Conservation (phyloP, 2,797 vertebrate genomes). For the Thunnus albacares region DNA sequence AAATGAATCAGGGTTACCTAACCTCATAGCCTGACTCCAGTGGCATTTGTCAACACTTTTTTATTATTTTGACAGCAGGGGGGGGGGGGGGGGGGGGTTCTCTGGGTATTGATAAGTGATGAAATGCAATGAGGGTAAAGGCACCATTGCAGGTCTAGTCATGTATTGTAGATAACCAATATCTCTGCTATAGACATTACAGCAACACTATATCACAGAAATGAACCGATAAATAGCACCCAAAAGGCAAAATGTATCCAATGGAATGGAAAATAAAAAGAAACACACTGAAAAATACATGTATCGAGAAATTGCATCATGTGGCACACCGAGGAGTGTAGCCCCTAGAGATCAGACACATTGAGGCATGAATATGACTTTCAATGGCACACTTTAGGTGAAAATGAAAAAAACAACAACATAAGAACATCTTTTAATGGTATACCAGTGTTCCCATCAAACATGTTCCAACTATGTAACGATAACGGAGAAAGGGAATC, state of each 20-base stretch:
- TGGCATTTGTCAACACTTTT: conserved; percentile 66
- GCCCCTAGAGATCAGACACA: conserved; percentile 16
- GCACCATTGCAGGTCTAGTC: conserved; percentile 49
- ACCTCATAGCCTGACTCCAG: conserved; percentile 63
- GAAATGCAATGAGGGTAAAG: conserved; percentile 62
- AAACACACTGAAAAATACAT: conserved; percentile 6
- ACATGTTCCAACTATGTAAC: conserved; percentile 44
- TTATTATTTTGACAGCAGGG: conserved; percentile 73
- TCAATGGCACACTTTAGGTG: conserved; percentile 18
- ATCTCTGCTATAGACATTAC: conserved; percentile 33
- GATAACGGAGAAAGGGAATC: conserved; percentile 40
- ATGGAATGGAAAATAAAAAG: conserved; percentile 38
- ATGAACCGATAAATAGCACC: conserved; percentile 49
- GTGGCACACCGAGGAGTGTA: conserved; percentile 13
- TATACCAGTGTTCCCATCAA: conserved; percentile 19
- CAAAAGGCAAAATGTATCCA: conserved; percentile 52
- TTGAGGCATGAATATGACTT: background rate
- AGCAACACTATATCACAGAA: conserved; percentile 41
- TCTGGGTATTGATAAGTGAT: conserved; percentile 69
- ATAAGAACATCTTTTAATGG: conserved; percentile 23
- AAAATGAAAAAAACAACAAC: conserved; percentile 25
- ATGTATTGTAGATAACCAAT: conserved; percentile 53
- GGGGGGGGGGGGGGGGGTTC: conserved; percentile 14
- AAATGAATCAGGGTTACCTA: conserved; percentile 79
- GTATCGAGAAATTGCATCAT: conserved; percentile 9